Base-by-base conservation (phyloP, 2,888 invertebrate species). In the Holacanthella duospinosa region DNA sequence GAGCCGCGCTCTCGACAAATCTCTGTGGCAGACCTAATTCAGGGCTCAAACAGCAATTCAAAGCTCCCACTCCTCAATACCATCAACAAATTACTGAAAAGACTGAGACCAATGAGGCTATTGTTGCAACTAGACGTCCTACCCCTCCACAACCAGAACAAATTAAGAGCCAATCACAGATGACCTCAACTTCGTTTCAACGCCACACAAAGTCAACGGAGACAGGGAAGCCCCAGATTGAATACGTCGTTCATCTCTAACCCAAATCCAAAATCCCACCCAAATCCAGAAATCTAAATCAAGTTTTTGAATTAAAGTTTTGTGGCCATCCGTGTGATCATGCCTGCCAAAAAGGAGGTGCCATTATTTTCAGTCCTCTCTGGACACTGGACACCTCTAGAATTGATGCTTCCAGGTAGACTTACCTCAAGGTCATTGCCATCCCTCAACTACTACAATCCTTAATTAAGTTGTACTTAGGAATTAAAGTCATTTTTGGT, bases 181-280 rank as follows among this genome's bases (percentile, higher is more conserved):
- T 25, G n/a, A n/a, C n/a, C n/a, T n/a, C n/a, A n/a, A n/a, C n/a
- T n/a, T n/a, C n/a, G n/a, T n/a, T n/a, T n/a, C n/a, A n/a, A n/a
- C n/a, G n/a, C n/a, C n/a, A n/a, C n/a, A n/a, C n/a, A n/a, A n/a
- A n/a, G n/a, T n/a, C n/a, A n/a, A n/a, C n/a, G 25, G 24, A 21
- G 56, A 28, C 29, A 3, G 19, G 29, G 1, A 56, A 56, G n/a
- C 29, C 19, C 16, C 56, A 29, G 9, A 56, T 56, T n/a, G 56
- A 56, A 12, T 56, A 29, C n/a, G 27, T 56, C 56, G 56, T 29
- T 28, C 56, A 56, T 21, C 56, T 56, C 29, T 56, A 29, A 55
- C 26, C 21, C 6, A 12, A 36, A 36, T 36, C 16, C 16, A 6
- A 48, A 48, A 4, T 48, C 36, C 36, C 36, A 36, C n/a, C n/a